Conservation (phyloP, 2,888 invertebrate genomes). For the Lysandra coridon region DNA sequence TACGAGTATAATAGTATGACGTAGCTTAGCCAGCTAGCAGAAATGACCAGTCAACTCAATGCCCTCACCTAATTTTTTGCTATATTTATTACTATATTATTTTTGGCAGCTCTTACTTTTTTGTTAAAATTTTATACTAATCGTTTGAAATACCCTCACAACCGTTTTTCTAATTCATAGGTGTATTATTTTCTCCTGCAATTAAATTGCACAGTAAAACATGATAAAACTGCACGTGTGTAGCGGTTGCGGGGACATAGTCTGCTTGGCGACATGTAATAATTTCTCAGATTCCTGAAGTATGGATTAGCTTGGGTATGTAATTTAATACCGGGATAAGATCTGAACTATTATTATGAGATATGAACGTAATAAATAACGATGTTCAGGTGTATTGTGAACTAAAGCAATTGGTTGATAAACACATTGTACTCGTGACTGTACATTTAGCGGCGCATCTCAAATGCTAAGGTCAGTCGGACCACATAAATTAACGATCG, state of each 20-base stretch:
- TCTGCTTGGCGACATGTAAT: not conserved
- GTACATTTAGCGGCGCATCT: conserved; percentile 35
- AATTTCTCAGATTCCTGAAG: not conserved
- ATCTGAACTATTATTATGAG: conserved; percentile 23
- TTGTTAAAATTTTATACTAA: no score
- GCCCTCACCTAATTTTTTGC: no score
- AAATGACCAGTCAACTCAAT: no score
- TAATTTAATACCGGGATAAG: conserved; percentile 15
- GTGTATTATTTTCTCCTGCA: no score
- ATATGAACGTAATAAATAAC: conserved; percentile 22
- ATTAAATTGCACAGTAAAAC: not conserved
- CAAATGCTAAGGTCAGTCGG: conserved; percentile 67
- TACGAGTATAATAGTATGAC: no score
- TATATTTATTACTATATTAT: no score
- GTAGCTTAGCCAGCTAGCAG: no score
- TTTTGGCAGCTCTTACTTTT: no score
- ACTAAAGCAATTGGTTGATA: conserved; percentile 27
- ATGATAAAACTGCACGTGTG: not conserved
- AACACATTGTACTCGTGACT: conserved; percentile 31
- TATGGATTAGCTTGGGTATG: not conserved
- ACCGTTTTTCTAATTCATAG: no score
- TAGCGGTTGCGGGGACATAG: not conserved
- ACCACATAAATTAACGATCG: conserved; percentile 60
- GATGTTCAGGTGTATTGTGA: conserved; percentile 24
- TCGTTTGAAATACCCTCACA: no score